Evolutionary conservation across 1,140 invertebrate genomes (phyloP).

Genomic region (Zaprionus capensis): DNA sequence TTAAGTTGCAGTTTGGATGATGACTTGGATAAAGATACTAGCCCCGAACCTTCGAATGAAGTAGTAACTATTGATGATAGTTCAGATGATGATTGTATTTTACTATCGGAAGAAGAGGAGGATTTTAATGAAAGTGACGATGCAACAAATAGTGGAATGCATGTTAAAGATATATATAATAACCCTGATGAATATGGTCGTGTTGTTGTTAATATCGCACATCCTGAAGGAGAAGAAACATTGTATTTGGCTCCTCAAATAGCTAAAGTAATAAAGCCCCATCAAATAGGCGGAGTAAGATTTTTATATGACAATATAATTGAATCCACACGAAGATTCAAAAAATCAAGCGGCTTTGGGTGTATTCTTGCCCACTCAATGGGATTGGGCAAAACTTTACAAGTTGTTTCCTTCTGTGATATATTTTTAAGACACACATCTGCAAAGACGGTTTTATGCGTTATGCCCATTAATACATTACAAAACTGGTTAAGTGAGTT

Average conservation of each 20-base stretch:
- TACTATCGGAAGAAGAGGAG: conserved; percentile 87
- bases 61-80: conserved; percentile 89
- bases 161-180: conserved; percentile 96
- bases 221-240: conserved; percentile 95
- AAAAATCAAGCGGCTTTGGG: conserved; percentile 96
- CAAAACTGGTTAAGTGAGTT: conserved; percentile 99
- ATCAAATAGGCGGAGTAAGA: conserved; percentile 98
- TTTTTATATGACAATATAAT: conserved; percentile 99
- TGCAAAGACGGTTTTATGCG: conserved; percentile 96
- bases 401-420: conserved; percentile 98
- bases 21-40: conserved; percentile 79
- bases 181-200: conserved; percentile 95
- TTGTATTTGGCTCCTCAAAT: conserved; percentile 97
- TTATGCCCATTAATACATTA: conserved; percentile 99
- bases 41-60: conserved; percentile 73
- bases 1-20: conserved; percentile 77
- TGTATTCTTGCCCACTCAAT: conserved; percentile 99
- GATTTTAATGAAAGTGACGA: conserved; percentile 87
- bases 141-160: conserved; percentile 89
- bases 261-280: conserved; percentile 96
- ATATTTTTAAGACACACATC: conserved; percentile 96
- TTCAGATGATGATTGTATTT: conserved; percentile 91
- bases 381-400: conserved; percentile 99
- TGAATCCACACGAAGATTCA: conserved; percentile 94
- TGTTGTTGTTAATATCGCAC: conserved; percentile 98